Base-by-base conservation (phyloP, 1,140 invertebrate species). In the Ditylenchus dipsaci region DNA sequence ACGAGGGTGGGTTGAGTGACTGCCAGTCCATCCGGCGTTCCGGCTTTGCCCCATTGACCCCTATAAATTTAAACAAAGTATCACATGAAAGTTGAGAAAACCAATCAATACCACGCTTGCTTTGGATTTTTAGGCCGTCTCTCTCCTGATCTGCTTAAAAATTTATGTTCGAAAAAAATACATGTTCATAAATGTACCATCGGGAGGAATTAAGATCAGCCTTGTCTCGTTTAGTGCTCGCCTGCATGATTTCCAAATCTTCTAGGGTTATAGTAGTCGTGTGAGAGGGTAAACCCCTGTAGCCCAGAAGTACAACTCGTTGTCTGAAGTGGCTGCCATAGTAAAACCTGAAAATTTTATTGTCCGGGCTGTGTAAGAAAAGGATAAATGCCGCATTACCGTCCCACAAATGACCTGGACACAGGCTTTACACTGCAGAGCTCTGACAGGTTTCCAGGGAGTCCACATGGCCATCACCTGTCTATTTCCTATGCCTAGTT, bases 241-340 rank as follows among this genome's bases (percentile, higher is more conserved):
- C 43, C 19, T 69, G 26, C n/a, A 13, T 29, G 13, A n/a, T 58
- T 49, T 61, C 58, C 9, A 58, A 9, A 42, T 59, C 38, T 30
- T 57, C 26, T 13, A 30, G 66, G 19, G 43, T 56, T 19, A 19
- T 72, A 21, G 30, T 26, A 19, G 17, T 53, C 3, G 49, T 33
- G 19, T 45, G 11, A 29, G 29, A 23, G 7, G 19, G n/a, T 42
- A 45, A 30, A n/a, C 73, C 70, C 53, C 79, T 83, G 15, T 88
- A 86, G 21, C 89, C 89, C 89, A 90, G 68, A 90, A 87, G 61
- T 88, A 88, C 1, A 90, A 83, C 65, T 88, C 86, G 79, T 90
- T 89, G 67, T 89, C 87, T 23, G 86, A 81, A 1, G 88, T 89
- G 43, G 86, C 86, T 43, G 87, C 87, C 29, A 89, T 84, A 0